Conservation (phyloP, 1,140 invertebrate species). For the Cherax quadricarinatus region DNA sequence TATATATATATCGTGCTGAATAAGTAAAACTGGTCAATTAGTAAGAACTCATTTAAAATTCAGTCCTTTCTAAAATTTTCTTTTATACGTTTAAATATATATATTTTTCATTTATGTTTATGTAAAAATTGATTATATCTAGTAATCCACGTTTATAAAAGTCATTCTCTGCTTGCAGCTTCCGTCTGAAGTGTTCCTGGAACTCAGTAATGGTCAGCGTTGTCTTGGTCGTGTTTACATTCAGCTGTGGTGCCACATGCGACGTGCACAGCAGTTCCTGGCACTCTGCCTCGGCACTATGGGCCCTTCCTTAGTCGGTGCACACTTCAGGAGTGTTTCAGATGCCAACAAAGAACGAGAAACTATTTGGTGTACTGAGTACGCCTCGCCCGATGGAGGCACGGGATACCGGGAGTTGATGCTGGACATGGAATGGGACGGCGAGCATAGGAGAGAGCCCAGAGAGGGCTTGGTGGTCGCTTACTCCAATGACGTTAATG, state of each 20-base stretch:
- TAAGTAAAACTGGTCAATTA: too few relatives aligned
- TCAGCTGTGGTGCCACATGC: constrained; percentile 31
- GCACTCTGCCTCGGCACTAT: constrained; percentile 51
- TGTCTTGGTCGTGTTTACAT: constrained; percentile 51
- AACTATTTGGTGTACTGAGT: neutral
- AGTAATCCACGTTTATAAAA: too few relatives aligned
- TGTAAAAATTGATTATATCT: too few relatives aligned
- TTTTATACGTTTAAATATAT: too few relatives aligned
- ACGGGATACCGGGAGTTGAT: neutral
- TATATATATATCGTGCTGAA: too few relatives aligned
- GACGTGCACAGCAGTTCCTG: constrained; percentile 46
- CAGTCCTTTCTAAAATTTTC: too few relatives aligned
- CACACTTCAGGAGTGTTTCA: neutral
- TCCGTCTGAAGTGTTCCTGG: constrained; percentile 50
- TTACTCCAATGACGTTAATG: neutral
- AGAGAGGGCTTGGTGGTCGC: neutral
- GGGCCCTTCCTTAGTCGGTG: constrained; percentile 21
- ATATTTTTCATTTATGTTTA: too few relatives aligned
- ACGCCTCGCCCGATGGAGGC: neutral
- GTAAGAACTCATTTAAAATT: too few relatives aligned
- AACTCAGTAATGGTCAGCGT: constrained; percentile 12
- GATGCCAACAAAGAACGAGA: neutral
- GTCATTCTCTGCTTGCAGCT: neutral
- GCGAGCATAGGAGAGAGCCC: neutral
- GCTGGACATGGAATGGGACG: constrained; percentile 14